phyloP scores from a whole-genome alignment of 2,797 vertebrate genomes.

The Poeciliopsis paucimaculata region DNA sequence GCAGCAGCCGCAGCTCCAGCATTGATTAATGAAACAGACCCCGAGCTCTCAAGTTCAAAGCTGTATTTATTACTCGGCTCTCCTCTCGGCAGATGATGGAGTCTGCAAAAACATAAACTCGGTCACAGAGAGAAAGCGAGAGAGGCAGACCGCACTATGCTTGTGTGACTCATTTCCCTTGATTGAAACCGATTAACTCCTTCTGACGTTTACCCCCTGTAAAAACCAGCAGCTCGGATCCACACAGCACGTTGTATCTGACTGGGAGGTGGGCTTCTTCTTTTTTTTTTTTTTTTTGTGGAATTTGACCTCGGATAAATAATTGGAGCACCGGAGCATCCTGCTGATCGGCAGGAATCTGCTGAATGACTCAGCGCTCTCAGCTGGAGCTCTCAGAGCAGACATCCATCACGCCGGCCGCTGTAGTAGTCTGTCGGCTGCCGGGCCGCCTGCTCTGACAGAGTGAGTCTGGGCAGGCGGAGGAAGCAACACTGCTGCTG shows the following conservation, averaged over 20 bases:
- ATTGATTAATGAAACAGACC: constrained; percentile 69
- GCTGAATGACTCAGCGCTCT: constrained; percentile 72
- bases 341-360: constrained; percentile 60
- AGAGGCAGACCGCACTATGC: constrained; percentile 2
- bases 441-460: constrained; percentile 56
- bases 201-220: constrained; percentile 7
- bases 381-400: constrained; percentile 51
- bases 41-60: constrained; percentile 62
- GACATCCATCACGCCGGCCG: constrained; percentile 59
- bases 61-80: constrained; percentile 58
- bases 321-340: constrained; percentile 40
- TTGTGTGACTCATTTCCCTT: constrained; percentile 10
- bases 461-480: constrained; percentile 16
- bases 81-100: constrained; percentile 39
- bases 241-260: constrained; percentile 9
- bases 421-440: constrained; percentile 18
- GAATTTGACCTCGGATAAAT: constrained; percentile 55
- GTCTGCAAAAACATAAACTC: constrained; percentile 27
- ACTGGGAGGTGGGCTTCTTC: constrained; percentile 18
- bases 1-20: constrained; percentile 43
- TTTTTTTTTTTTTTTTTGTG: neutral
- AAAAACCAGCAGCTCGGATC: constrained; percentile 21
- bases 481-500: constrained; percentile 42
- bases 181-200: constrained; percentile 9
- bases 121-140: neutral